phyloP scores from a whole-genome alignment of 2,113 vertebrate genomes.

The Macaca fascicularis region DNA sequence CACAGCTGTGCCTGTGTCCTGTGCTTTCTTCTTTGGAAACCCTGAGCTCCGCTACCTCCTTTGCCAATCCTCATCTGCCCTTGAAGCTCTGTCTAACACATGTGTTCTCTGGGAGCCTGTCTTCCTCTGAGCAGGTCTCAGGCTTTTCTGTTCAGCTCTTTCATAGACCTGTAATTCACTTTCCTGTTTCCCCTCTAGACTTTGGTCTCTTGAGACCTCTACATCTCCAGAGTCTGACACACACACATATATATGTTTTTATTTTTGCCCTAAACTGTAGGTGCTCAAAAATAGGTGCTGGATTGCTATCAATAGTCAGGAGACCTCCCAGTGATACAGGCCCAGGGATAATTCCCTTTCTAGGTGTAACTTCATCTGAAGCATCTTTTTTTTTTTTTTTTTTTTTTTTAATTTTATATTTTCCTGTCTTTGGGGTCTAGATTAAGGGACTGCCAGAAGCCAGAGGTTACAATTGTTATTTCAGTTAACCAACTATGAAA shows the following conservation, averaged over 20 bases:
- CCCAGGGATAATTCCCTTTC: background rate
- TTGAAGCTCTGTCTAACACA: no score
- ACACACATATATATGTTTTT: no score
- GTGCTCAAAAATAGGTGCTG: background rate
- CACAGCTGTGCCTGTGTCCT: background rate
- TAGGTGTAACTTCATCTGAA: background rate
- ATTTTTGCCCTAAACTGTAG: background rate
- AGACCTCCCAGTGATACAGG: fast-evolving
- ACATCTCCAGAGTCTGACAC: background rate
- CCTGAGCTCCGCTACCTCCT: no score
- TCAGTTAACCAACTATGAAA: background rate
- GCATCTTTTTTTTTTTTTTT: background rate
- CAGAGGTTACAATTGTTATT: background rate
- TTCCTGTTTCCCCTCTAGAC: background rate
- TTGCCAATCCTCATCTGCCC: background rate
- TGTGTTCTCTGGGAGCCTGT: background rate
- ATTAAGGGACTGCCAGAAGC: background rate
- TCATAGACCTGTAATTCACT: no score
- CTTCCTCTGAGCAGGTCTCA: background rate
- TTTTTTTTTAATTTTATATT: background rate
- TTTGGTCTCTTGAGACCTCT: background rate
- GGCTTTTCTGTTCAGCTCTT: background rate
- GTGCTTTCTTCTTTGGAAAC: background rate
- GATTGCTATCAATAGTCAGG: fast-evolving
- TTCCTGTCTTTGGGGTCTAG: background rate